phyloP scores from a whole-genome alignment of 2,797 vertebrate genomes.

The Falco novaeseelandiae region DNA sequence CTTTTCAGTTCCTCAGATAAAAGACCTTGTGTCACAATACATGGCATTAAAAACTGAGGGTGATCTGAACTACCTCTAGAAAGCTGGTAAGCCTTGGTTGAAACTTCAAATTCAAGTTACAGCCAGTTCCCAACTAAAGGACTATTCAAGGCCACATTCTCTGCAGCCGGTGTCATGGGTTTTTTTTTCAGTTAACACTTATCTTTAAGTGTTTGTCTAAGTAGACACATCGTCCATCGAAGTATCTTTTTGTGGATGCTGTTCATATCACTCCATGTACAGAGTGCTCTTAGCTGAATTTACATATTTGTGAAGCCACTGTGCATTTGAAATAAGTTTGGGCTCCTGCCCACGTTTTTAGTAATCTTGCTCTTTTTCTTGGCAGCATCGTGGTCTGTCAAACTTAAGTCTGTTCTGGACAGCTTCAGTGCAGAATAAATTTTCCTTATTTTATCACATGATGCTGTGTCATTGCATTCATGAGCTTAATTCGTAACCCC shows the following conservation, averaged over 20 bases:
- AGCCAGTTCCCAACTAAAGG: not conserved
- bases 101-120: not conserved
- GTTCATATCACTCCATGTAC: not conserved
- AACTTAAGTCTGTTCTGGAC: not conserved
- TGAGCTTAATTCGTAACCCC: not conserved
- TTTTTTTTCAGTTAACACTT: not conserved
- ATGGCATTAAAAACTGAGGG: not conserved
- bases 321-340: not conserved
- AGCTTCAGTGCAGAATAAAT: not conserved
- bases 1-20: not conserved
- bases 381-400: not conserved
- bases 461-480: not conserved
- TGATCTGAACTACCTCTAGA: not conserved
- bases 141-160: not conserved
- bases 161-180: not conserved
- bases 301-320: not conserved
- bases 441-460: not conserved
- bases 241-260: not conserved
- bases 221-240: not conserved
- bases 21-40: not conserved
- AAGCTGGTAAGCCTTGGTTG: not conserved
- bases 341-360: not conserved
- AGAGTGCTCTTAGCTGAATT: not conserved
- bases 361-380: not conserved
- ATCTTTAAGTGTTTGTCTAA: not conserved